Conservation (phyloP, 2,797 vertebrate species). For the Gallinago nigripennis region DNA sequence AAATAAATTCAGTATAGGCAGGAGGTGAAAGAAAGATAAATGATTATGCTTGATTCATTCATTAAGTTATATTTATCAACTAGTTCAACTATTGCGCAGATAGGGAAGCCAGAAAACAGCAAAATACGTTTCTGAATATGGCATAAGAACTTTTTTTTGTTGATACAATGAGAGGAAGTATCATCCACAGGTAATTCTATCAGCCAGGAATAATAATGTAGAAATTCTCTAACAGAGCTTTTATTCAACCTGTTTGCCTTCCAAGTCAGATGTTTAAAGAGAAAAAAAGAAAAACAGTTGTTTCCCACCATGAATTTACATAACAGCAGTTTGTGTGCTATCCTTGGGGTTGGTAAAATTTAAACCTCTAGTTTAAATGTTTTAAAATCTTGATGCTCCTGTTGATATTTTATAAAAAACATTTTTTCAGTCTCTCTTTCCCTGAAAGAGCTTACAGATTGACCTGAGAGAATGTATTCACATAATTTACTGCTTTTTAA, state of each 20-base stretch:
- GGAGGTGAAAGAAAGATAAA: background rate
- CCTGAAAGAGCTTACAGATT: background rate
- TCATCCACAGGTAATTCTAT: background rate
- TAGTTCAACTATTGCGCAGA: background rate
- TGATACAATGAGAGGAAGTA: background rate
- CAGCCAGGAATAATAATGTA: background rate
- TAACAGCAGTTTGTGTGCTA: background rate
- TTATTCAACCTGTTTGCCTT: background rate
- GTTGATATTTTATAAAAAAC: background rate
- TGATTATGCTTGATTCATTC: background rate
- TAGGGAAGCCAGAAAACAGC: background rate
- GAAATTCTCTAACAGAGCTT: background rate
- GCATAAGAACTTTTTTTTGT: background rate
- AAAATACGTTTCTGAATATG: background rate
- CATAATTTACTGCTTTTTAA: too few relatives aligned
- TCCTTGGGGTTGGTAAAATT: background rate
- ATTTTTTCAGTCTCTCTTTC: background rate
- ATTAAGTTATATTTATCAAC: background rate
- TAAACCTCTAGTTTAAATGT: background rate
- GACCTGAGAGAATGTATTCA: background rate
- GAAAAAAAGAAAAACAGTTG: background rate
- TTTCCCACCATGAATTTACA: background rate
- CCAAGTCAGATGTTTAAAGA: background rate
- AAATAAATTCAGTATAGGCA: background rate
- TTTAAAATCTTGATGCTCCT: rapidly evolving